Percentiles rank a stretch among this genome's conserved stretches.
These are phyloP conservation scores for Asbolus verrucosus DNA, from an alignment of 1,140 invertebrate species.

Conservation along the genomic window DNA sequence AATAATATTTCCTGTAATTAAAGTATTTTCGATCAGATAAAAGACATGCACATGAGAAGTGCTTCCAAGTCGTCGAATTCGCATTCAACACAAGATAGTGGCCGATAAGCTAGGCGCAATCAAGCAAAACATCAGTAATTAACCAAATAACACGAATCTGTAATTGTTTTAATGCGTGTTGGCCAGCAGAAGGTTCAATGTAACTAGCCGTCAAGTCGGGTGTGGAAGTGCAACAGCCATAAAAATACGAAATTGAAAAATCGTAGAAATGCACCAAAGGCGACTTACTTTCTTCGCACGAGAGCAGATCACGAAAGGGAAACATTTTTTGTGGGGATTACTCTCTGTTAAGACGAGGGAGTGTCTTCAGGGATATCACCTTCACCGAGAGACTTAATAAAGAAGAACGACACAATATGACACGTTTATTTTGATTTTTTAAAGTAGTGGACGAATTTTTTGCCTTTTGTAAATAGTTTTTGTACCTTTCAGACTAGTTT, in stretches of 20 bases:
- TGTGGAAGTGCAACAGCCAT: conserved; percentile 13
- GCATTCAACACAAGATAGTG: conserved; percentile 55
- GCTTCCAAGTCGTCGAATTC: conserved; percentile 39
- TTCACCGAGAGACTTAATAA: too few relatives aligned
- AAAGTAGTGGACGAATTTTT: too few relatives aligned
- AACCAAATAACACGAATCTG: conserved; percentile 55
- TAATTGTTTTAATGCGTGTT: conserved; percentile 59
- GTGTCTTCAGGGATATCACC: too few relatives aligned
- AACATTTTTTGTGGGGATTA: too few relatives aligned
- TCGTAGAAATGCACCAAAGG: too few relatives aligned
- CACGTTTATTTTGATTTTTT: too few relatives aligned
- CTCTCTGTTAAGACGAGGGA: too few relatives aligned
- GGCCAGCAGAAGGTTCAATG: conserved; percentile 14
- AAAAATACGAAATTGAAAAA: conserved; percentile 41
- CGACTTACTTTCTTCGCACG: too few relatives aligned
- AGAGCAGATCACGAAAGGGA: too few relatives aligned
- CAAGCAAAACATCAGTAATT: conserved; percentile 57
- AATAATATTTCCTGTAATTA: conserved; percentile 41
- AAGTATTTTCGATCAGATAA: conserved; percentile 49
- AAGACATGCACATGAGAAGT: conserved; percentile 46
- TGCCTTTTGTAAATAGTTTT: too few relatives aligned
- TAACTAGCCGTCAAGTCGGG: conserved; percentile 7
- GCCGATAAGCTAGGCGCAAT: conserved; percentile 55
- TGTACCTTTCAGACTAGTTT: too few relatives aligned
- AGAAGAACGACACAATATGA: too few relatives aligned